These are phyloP conservation scores for Chiridota heheva DNA, from an alignment of 35 echinoderm and acorn worm species.

Conservation along the genomic window DNA sequence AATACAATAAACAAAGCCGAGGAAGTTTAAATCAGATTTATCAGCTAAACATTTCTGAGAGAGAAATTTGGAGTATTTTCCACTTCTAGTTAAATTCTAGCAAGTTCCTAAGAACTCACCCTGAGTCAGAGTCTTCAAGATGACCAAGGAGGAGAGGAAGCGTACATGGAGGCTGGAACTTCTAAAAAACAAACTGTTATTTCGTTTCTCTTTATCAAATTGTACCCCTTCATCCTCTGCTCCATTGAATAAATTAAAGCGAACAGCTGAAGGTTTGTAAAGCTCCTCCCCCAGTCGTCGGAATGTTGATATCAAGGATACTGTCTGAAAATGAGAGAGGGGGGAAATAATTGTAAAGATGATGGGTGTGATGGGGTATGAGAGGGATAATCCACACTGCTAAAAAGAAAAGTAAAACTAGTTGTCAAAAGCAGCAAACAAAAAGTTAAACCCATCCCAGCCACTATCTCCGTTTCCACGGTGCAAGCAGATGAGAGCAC, in stretches of 20 bases:
- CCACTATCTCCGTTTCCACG: neutral
- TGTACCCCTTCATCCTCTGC: neutral
- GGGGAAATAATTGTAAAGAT: neutral
- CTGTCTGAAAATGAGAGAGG: conserved; percentile 40
- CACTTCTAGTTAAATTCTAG: no score
- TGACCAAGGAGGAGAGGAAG: conserved; percentile 87
- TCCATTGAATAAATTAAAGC: conserved; percentile 10
- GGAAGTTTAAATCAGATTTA: no score
- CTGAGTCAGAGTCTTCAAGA: conserved; percentile 85
- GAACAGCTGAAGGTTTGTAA: conserved; percentile 61
- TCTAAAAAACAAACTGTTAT: conserved; percentile 72
- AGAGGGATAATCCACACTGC: no score
- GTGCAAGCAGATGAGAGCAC: no score
- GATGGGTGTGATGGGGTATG: neutral
- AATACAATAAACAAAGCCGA: no score
- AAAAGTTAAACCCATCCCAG: neutral
- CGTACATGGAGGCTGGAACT: conserved; percentile 80
- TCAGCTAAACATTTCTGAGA: no score
- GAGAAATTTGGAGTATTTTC: no score
- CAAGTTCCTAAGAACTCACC: conserved; percentile 38
- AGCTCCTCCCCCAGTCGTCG: conserved; percentile 89
- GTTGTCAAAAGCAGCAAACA: neutral
- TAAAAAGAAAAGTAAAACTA: neutral
- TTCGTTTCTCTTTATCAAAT: conserved; percentile 51
- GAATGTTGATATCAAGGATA: conserved; percentile 73